Conservation (phyloP, 2,888 invertebrate genomes). For the Mesodorylaimus sp. region DNA sequence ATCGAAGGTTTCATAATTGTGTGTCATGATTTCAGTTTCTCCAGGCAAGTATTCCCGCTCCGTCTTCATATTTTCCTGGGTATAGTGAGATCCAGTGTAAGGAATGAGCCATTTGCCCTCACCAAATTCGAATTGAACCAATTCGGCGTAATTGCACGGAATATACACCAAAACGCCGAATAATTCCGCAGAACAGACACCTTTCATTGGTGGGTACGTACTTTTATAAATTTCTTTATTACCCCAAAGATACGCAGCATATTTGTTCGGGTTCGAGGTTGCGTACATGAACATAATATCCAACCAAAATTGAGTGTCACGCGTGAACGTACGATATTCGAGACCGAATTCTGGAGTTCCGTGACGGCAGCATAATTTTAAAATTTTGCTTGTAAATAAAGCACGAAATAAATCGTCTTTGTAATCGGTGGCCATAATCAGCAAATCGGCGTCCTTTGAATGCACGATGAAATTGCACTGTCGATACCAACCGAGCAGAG, state of each 20-base stretch:
- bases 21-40: no score
- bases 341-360: not conserved
- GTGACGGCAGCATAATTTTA: not conserved
- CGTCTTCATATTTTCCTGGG: no score
- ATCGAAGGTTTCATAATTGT: no score
- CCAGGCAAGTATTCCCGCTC: no score
- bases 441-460: not conserved
- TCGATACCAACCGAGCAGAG: conserved; percentile 5
- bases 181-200: not conserved
- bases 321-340: not conserved
- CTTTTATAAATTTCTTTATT: not conserved
- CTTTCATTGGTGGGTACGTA: not conserved
- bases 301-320: not conserved
- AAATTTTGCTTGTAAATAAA: not conserved
- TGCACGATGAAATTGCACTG: conserved; percentile 7
- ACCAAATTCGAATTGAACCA: conserved; percentile 1
- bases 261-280: not conserved
- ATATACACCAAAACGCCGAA: not conserved
- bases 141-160: not conserved
- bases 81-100: no score
- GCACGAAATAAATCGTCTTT: not conserved
- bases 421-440: not conserved
- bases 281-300: not conserved
- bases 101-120: not conserved
- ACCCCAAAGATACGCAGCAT: not conserved